Conservation (phyloP, 2,888 invertebrate species). For the Sympetrum striolatum region DNA sequence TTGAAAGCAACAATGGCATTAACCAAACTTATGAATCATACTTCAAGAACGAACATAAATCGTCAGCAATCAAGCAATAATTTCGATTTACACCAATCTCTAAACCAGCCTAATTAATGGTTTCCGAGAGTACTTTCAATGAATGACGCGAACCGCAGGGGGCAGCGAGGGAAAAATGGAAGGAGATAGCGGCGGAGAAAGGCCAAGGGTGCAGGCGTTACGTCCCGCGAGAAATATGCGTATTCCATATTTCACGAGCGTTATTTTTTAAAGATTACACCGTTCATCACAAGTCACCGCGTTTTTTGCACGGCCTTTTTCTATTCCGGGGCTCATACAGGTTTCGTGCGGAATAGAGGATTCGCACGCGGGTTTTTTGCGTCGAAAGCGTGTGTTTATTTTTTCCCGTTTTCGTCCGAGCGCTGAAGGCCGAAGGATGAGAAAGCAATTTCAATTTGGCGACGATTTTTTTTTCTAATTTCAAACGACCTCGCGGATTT, state of each 20-base stretch:
- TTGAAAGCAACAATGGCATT: no score
- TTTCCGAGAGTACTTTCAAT: no score
- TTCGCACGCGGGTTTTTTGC: neutral
- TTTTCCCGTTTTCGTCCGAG: neutral
- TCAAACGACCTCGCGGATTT: neutral
- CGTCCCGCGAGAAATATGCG: neutral
- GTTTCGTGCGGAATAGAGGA: neutral
- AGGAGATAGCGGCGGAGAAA: neutral
- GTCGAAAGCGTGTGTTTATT: neutral
- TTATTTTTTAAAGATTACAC: slow-evolving; percentile 8
- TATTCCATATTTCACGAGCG: slow-evolving; percentile 26
- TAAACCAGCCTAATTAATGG: no score
- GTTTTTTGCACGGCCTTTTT: neutral
- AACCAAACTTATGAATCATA: no score
- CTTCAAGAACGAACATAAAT: no score
- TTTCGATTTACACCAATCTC: no score
- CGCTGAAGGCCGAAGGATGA: neutral
- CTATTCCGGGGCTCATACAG: slow-evolving; percentile 24
- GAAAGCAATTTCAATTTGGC: neutral
- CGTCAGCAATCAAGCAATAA: no score
- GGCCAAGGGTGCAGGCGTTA: neutral
- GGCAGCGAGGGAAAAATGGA: no score
- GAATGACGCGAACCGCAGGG: no score
- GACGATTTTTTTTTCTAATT: neutral
- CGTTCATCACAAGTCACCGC: slow-evolving; percentile 21